Evolutionary conservation across 2,797 vertebrate species (phyloP).

Genomic region (Onychomys arenicola): DNA sequence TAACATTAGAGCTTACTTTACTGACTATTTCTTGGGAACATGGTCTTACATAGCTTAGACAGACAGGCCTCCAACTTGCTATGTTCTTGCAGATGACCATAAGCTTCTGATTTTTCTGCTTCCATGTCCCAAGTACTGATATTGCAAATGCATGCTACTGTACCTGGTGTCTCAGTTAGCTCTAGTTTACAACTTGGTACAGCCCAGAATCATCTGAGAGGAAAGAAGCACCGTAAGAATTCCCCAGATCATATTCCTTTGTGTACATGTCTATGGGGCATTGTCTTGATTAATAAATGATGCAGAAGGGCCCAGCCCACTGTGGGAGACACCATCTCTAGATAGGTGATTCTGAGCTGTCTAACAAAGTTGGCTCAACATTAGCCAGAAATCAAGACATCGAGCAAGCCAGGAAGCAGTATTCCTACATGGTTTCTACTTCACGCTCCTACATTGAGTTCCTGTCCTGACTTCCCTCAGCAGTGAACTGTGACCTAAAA

Average conservation of each 20-base stretch:
- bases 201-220: neutral
- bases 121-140: neutral
- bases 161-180: neutral
- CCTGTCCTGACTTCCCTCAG: neutral
- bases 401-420: neutral
- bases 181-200: neutral
- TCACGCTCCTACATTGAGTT: neutral
- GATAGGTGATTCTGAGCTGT: neutral
- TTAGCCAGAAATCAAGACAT: neutral
- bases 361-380: neutral
- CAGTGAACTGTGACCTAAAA: neutral
- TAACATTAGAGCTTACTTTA: neutral
- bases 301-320: too few species aligned
- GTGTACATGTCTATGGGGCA: neutral
- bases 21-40: neutral
- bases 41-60: neutral
- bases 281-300: neutral
- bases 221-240: neutral
- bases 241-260: neutral
- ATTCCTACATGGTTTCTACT: neutral
- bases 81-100: neutral
- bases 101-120: neutral
- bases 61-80: neutral
- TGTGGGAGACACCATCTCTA: neutral
- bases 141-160: neutral